Percentiles rank a stretch among this genome's conserved stretches.
phyloP scores from a whole-genome alignment of 2,113 vertebrate species.

The Mormyrus lacerda region DNA sequence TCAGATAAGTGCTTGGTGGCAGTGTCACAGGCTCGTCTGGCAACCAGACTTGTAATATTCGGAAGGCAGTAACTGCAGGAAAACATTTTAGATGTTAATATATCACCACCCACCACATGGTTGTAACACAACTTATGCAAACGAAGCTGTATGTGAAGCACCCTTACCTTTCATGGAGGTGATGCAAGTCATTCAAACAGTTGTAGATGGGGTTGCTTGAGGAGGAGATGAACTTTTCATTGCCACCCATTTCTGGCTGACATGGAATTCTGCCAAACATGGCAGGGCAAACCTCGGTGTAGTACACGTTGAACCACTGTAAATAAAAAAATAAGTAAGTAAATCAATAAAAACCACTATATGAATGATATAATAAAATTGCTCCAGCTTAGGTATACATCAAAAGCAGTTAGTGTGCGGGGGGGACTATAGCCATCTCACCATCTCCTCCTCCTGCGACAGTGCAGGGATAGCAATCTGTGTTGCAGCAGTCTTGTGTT shows the following conservation, averaged over 20 bases:
- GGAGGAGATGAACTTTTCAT: not conserved
- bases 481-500: slow-evolving; percentile 9
- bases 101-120: not conserved
- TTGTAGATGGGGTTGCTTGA: slow-evolving; percentile 2
- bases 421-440: not conserved
- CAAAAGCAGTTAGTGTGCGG: too few species aligned
- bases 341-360: not conserved
- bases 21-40: slow-evolving; percentile 4
- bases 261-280: not conserved
- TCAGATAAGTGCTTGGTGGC: not conserved
- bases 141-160: not conserved
- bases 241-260: not conserved
- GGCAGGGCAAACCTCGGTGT: not conserved
- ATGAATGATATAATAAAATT: not conserved
- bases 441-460: slow-evolving; percentile 14
- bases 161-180: slow-evolving; percentile 7
- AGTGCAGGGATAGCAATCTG: slow-evolving; percentile 15
- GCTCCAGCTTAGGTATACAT: not conserved
- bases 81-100: not conserved
- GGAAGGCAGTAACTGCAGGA: slow-evolving; percentile 5
- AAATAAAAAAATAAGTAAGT: not conserved
- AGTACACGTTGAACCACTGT: slow-evolving; percentile 18
- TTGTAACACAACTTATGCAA: not conserved
- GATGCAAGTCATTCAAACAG: not conserved
- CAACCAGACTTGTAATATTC: slow-evolving; percentile 12